Base-by-base conservation (phyloP, 2,113 vertebrate genomes). In the Irena cyanogastra region DNA sequence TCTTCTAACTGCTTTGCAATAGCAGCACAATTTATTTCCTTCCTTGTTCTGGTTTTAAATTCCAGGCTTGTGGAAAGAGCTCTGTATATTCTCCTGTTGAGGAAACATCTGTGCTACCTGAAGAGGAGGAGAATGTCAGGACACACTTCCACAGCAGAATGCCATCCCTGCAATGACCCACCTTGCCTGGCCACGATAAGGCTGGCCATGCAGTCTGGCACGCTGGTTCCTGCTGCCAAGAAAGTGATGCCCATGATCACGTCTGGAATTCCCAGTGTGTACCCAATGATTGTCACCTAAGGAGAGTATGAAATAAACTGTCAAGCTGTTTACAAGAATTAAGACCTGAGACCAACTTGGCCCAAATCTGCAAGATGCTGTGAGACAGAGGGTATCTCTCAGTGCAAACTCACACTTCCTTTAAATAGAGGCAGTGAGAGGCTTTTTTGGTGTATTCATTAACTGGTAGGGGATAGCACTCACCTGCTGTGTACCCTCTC, bases 171-270 rank as follows among this genome's bases (percentile, higher is more conserved):
- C 95, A 30, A 42, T 8, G 31, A 91, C 98, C 39, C 87, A 99
- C 99, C 99, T 99, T 99, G 99, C 94, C 99, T 98, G 68, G 99
- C 99, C 79, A 99, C 99, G 0, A 99, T 99, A 64, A 99, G 98
- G 97, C 99, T 99, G 85, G 99, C 99, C 99, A 99, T 99, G 97
- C 99, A 99, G 97, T 99, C 99, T 0, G 99, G 99, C 93, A 99
- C 99, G 4, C 99, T 99, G 97, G 99, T 99, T 94, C 99, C 99
- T 6, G 99, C 99, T 59, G 99, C 99, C 97, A 99, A 95, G 97
- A 99, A 99, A 16, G 99, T 99, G 96, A 99, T 99, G 23, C 99
- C 99, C 99, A 99, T 99, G 96, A 99, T 99, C 95, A 99, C 99
- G 8, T 99, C 99, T 15, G 99, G 99, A 94, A 99, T 99, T 35